phyloP scores from a whole-genome alignment of 2,113 vertebrate genomes.

The Paedocypris sp. region DNA sequence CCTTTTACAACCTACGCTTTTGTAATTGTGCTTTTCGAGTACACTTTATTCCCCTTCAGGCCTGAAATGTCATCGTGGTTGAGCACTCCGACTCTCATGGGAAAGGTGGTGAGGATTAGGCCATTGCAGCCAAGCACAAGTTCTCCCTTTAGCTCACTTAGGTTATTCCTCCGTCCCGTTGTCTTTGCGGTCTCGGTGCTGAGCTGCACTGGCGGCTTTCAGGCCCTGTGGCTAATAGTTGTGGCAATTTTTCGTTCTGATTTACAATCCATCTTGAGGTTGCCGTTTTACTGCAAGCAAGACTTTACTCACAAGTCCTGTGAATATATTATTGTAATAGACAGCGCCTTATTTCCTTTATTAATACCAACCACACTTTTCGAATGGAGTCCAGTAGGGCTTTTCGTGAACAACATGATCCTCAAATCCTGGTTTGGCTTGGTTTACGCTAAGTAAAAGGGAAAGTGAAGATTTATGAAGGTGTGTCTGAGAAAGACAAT shows the following conservation, averaged over 20 bases:
- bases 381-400: constrained; percentile 12
- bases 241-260: constrained; percentile 19
- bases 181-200: constrained; percentile 23
- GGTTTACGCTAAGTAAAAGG: neutral
- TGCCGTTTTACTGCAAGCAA: constrained; percentile 16
- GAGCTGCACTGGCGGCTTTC: constrained; percentile 23
- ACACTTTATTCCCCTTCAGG: neutral
- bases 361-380: constrained; percentile 21
- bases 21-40: neutral
- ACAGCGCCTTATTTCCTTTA: constrained; percentile 34
- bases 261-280: constrained; percentile 14
- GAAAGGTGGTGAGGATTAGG: constrained; percentile 19
- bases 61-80: constrained; percentile 6
- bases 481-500: neutral
- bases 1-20: neutral
- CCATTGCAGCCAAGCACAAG: constrained; percentile 20
- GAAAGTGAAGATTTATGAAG: constrained; percentile 22
- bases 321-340: constrained; percentile 35
- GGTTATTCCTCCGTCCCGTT: constrained; percentile 19
- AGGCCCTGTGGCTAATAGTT: constrained; percentile 15
- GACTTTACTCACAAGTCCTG: neutral
- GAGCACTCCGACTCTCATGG: constrained; percentile 19
- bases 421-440: constrained; percentile 14
- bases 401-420: constrained; percentile 23
- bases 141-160: constrained; percentile 31